phyloP scores from a whole-genome alignment of 2,113 vertebrate species.

The Chaetops frenatus region DNA sequence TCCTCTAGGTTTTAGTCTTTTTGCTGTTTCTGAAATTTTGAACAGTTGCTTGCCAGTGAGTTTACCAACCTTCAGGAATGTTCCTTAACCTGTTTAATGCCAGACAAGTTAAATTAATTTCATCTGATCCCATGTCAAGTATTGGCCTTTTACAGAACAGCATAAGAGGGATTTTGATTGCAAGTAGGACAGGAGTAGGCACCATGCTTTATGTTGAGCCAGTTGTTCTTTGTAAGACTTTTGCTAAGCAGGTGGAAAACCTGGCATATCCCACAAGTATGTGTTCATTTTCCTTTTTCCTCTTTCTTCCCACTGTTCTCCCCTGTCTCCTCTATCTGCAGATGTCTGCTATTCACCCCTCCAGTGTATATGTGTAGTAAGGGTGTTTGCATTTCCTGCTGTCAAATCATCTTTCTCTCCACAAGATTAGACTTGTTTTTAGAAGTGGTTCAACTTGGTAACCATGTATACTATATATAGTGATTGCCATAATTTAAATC shows the following conservation, averaged over 20 bases:
- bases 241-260: background rate
- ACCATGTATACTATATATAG: fast-evolving
- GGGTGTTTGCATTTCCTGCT: background rate
- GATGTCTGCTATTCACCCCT: background rate
- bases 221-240: background rate
- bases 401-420: background rate
- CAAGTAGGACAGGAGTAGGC: background rate
- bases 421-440: background rate
- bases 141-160: background rate
- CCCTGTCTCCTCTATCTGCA: background rate
- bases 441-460: background rate
- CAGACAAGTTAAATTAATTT: background rate
- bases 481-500: background rate
- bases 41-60: background rate
- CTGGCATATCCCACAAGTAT: background rate
- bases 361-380: background rate
- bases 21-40: background rate
- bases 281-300: background rate
- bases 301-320: background rate
- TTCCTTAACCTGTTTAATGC: background rate
- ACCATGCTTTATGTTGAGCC: fast-evolving
- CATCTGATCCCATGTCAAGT: background rate
- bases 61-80: background rate
- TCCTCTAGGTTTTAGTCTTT: background rate
- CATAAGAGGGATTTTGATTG: background rate